Percentiles rank a stretch among this genome's conserved stretches.
Conservation (phyloP, 2,797 vertebrate genomes). For the Paramormyrops hopkinsi region DNA sequence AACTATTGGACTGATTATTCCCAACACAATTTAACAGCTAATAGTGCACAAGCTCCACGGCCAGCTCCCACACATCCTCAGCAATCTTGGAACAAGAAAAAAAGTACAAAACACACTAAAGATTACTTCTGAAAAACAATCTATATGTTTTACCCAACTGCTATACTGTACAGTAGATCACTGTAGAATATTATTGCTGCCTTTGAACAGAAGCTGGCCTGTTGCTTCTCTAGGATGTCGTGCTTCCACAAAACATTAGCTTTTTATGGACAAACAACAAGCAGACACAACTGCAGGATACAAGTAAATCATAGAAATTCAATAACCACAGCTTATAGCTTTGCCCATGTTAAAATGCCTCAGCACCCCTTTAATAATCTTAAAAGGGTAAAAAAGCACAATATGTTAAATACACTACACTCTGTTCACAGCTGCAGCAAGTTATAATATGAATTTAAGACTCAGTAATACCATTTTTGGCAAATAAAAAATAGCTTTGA, state of each 20-base stretch:
- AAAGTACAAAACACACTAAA: conserved; percentile 14
- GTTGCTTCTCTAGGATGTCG: not conserved
- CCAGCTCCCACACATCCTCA: conserved; percentile 21
- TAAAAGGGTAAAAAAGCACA: conserved; percentile 33
- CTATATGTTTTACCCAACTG: conserved; percentile 32
- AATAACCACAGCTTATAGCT: conserved; percentile 29
- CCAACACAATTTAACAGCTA: not conserved
- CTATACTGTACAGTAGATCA: conserved; percentile 31
- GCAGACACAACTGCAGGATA: conserved; percentile 10
- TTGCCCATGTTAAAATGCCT: conserved; percentile 35
- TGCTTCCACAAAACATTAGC: not conserved
- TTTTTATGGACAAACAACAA: conserved; percentile 15
- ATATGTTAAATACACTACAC: conserved; percentile 45
- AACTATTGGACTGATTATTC: conserved; percentile 18
- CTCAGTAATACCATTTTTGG: conserved; percentile 54
- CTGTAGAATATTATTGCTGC: conserved; percentile 28
- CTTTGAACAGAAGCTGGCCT: conserved; percentile 16
- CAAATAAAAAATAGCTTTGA: conserved; percentile 55
- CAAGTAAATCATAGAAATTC: conserved; percentile 23
- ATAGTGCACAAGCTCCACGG: not conserved
- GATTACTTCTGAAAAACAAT: conserved; percentile 18
- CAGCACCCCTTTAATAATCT: conserved; percentile 19
- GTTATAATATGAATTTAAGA: conserved; percentile 44
- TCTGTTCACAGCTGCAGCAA: conserved; percentile 47
- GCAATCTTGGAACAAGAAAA: conserved; percentile 20